Evolutionary conservation across 2,888 invertebrate genomes (phyloP).

Genomic region (Palloptera scutellata): DNA sequence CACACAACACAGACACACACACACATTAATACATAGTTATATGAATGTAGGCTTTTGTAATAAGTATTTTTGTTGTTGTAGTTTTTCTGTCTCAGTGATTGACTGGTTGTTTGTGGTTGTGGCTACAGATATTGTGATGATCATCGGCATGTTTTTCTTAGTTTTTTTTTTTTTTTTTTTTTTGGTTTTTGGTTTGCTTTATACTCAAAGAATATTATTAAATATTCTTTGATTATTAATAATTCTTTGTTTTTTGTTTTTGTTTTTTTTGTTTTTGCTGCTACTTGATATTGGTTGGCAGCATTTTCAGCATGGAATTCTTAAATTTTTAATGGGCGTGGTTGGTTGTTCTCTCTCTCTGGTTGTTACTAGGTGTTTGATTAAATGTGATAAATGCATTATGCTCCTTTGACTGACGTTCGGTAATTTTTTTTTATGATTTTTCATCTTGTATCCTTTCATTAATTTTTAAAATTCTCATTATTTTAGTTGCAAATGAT

Average conservation of each 20-base stretch:
- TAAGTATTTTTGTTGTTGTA: not conserved
- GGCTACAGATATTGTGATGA: constrained; percentile 38
- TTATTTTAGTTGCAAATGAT: too few relatives aligned
- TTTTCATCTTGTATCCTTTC: too few relatives aligned
- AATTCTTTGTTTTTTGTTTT: too few relatives aligned
- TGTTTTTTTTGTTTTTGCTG: too few relatives aligned
- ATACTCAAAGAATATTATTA: too few relatives aligned
- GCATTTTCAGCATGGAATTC: not conserved
- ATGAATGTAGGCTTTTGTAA: constrained; percentile 6
- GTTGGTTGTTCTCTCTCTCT: too few relatives aligned
- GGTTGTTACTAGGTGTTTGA: too few relatives aligned
- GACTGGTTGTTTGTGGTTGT: constrained; percentile 13
- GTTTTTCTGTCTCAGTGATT: constrained; percentile 12
- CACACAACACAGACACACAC: constrained; percentile 2
- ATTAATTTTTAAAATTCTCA: too few relatives aligned
- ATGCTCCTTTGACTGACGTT: too few relatives aligned
- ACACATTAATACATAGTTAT: constrained; percentile 5
- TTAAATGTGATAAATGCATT: too few relatives aligned
- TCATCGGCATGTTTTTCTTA: constrained; percentile 34
- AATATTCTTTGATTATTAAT: too few relatives aligned
- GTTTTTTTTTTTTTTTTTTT: constrained; percentile 4
- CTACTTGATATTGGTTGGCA: not conserved
- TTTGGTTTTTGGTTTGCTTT: not conserved
- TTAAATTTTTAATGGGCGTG: not conserved
- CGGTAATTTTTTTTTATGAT: too few relatives aligned